Conservation (phyloP, 2,888 invertebrate genomes). For the Drosophila tanythrix region DNA sequence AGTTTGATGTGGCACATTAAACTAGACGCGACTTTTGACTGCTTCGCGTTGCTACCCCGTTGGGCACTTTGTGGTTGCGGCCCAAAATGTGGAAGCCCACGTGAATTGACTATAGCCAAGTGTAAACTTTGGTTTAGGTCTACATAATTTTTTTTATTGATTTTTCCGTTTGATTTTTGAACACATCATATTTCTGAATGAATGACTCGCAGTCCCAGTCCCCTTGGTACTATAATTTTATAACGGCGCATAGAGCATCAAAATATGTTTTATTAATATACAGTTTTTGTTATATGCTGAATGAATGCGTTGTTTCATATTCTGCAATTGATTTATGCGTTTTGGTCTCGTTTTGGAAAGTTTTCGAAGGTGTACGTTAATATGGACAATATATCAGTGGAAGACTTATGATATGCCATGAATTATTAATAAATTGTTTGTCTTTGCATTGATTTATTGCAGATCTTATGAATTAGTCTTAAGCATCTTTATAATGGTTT, state of each 20-base stretch:
- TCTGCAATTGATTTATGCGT: slow-evolving; percentile 46
- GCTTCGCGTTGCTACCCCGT: slow-evolving; percentile 27
- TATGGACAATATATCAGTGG: slow-evolving; percentile 29
- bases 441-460: slow-evolving; percentile 44
- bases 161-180: slow-evolving; percentile 31
- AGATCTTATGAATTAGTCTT: slow-evolving; percentile 6
- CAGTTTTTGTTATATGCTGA: slow-evolving; percentile 15
- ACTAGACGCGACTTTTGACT: slow-evolving; percentile 50
- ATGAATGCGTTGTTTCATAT: slow-evolving; percentile 24
- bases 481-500: slow-evolving; percentile 4
- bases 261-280: slow-evolving; percentile 25
- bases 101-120: slow-evolving; percentile 24
- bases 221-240: slow-evolving; percentile 39
- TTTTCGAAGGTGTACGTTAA: slow-evolving; percentile 13
- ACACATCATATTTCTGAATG: slow-evolving; percentile 34
- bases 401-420: slow-evolving; percentile 7
- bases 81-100: slow-evolving; percentile 45
- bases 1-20: slow-evolving; percentile 77
- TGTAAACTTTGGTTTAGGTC: slow-evolving; percentile 19
- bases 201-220: slow-evolving; percentile 24
- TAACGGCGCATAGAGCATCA: slow-evolving; percentile 20
- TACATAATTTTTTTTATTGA: slow-evolving; percentile 22
- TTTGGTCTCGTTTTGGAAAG: slow-evolving; percentile 11
- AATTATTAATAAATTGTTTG: slow-evolving; percentile 16
- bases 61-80: slow-evolving; percentile 44